Conservation (phyloP, 2,113 vertebrate genomes). For the Vireo altiloquus region DNA sequence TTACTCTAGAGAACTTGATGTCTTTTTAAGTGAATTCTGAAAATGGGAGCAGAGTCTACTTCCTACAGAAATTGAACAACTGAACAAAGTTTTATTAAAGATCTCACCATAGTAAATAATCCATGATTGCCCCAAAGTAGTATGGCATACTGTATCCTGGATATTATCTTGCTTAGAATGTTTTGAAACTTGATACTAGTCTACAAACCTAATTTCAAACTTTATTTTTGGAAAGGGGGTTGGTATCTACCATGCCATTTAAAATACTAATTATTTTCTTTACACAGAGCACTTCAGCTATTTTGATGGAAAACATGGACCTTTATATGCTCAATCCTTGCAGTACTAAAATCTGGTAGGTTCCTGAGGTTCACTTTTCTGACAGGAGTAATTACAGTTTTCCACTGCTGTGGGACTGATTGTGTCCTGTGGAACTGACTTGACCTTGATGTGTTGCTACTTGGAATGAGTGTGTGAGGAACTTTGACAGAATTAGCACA, state of each 20-base stretch:
- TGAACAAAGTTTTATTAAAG: background rate
- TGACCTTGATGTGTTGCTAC: background rate
- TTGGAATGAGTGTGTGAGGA: background rate
- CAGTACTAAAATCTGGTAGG: conserved; percentile 98
- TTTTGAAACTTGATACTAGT: background rate
- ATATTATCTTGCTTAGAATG: background rate
- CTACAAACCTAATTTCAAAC: too few relatives aligned
- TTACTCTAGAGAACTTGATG: background rate
- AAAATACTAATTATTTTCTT: background rate
- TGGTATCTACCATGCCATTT: background rate
- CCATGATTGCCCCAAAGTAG: background rate
- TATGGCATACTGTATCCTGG: background rate
- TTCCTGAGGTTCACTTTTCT: background rate
- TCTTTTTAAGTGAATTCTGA: background rate
- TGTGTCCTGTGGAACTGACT: background rate
- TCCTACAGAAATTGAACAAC: background rate
- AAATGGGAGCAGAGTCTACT: background rate
- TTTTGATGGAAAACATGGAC: conserved; percentile 98
- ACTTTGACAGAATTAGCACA: background rate
- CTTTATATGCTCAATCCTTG: conserved; percentile 99
- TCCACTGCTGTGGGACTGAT: accelerated
- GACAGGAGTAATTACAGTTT: background rate
- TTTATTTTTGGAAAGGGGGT: too few relatives aligned
- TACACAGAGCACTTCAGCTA: conserved; percentile 91
- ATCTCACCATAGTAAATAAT: background rate